Evolutionary conservation across 2,113 vertebrate genomes (phyloP).

Genomic region (Sialia sialis): DNA sequence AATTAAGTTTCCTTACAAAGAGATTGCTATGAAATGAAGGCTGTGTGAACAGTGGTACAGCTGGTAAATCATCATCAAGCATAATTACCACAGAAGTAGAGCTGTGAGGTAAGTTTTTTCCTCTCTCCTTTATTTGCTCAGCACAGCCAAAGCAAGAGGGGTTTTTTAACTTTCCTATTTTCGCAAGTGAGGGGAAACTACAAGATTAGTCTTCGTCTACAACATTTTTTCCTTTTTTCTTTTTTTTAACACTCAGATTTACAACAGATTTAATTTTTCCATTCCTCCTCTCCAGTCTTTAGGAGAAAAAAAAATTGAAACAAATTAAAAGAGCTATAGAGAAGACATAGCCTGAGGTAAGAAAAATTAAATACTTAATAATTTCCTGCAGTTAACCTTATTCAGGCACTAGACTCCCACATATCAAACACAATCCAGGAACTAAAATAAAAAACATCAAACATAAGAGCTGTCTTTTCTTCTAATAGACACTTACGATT

Average conservation of each 20-base stretch:
- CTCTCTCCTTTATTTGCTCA: constrained; percentile 17
- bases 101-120: constrained; percentile 34
- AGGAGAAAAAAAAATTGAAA: constrained; percentile 5
- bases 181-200: background rate
- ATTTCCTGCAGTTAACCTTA: background rate
- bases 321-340: background rate
- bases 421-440: background rate
- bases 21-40: constrained; percentile 22
- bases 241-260: background rate
- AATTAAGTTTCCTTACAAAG: constrained; percentile 13
- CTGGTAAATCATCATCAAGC: constrained; percentile 36
- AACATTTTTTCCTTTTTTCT: background rate
- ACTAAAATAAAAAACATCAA: background rate
- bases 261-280: background rate
- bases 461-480: background rate
- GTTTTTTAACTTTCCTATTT: background rate
- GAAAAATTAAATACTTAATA: background rate
- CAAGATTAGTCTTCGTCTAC: background rate
- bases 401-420: constrained; percentile 15
- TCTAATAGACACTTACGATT: background rate
- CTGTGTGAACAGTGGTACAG: background rate
- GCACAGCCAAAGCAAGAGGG: background rate
- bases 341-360: background rate
- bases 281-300: background rate
- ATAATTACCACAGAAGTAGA: constrained; percentile 13